Base-by-base conservation (phyloP, 2,888 invertebrate species). In the Drosophila niveifrons region DNA sequence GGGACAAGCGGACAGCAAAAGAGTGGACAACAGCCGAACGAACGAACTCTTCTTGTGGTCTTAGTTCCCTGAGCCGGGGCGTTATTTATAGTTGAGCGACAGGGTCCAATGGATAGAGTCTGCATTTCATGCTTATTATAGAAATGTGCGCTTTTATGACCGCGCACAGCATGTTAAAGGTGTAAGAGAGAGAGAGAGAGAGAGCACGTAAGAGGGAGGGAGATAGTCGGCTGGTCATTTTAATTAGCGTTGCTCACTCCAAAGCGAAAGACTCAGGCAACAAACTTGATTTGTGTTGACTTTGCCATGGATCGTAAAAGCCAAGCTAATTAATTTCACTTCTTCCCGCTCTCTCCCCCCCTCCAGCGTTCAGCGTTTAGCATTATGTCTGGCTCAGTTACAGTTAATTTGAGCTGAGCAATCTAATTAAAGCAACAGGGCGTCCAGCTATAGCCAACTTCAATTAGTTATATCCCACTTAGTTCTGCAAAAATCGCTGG, bases 101-200 rank as follows among this genome's bases (percentile, higher is more conserved):
- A 34, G 44, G 47, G 57, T 36, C 34, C 50, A 34, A 43, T 55
- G 46, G 47, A 71, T 63, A 57, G 67, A 64, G 80, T 63, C 69
- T 68, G 86, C 73, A 85, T 83, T 83, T 83, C 77, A 86, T 86
- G 81, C 81, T 86, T 87, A 83, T 83, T 83, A 87, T 73, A 77
- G 81, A 79, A 81, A 87, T 84, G 82, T 79, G 79, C 76, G 57
- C 77, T 85, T 88, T 88, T 86, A 88, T 86, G 84, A 85, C 59
- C 59, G 59, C 68, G 57, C 74, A 52, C 80, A 82, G 85, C 88
- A 77, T 77, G 85, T 68, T 67, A 46, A 72, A 77, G 74, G 74
- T 58, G 63, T 46, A 56, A 31, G 55, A 64, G 44, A 46, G 11
- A 13, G 46, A 4, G 15, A 15, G 15, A 1, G 28, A 13, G 34